These are phyloP conservation scores for Aphrocallistes beatrix DNA, from an alignment of 37 sponge, comb jelly and placozoan genomes.

Conservation along the genomic window DNA sequence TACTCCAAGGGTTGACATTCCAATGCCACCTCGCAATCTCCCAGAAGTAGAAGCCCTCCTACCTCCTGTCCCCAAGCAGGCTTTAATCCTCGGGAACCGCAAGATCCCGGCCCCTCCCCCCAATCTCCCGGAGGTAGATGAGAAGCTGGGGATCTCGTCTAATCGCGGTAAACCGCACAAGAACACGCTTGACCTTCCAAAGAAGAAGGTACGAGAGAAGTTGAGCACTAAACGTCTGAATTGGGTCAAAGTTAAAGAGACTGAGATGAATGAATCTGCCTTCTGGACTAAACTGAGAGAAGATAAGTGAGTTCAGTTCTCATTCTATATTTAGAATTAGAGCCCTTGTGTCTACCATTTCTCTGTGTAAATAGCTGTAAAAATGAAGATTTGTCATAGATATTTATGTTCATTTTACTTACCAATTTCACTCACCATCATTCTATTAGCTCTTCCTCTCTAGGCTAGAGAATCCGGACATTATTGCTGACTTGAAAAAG, in stretches of 20 bases:
- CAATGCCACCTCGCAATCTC: neutral
- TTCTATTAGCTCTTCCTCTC: too few species aligned
- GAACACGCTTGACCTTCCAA: neutral
- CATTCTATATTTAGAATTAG: too few species aligned
- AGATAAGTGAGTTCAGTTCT: constrained; percentile 8
- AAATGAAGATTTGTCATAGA: neutral
- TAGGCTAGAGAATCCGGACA: constrained; percentile 6
- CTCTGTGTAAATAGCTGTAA: neutral
- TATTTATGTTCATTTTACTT: too few species aligned
- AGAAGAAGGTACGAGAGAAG: constrained; percentile 5
- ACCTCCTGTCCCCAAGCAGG: neutral
- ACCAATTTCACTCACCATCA: too few species aligned
- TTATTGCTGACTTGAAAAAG: neutral
- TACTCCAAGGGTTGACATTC: neutral
- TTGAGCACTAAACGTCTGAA: neutral
- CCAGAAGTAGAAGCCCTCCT: constrained; percentile 1
- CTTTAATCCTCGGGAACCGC: neutral
- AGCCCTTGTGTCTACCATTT: neutral
- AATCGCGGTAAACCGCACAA: neutral
- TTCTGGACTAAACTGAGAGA: constrained; percentile 19
- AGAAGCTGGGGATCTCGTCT: neutral
- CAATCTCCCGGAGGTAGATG: neutral
- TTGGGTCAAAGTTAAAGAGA: constrained; percentile 13
- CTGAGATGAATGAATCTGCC: neutral
- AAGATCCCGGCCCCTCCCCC: neutral